Percentiles rank a stretch among this genome's conserved stretches.
phyloP scores from a whole-genome alignment of 2,888 invertebrate species.

The Heliconius sara region DNA sequence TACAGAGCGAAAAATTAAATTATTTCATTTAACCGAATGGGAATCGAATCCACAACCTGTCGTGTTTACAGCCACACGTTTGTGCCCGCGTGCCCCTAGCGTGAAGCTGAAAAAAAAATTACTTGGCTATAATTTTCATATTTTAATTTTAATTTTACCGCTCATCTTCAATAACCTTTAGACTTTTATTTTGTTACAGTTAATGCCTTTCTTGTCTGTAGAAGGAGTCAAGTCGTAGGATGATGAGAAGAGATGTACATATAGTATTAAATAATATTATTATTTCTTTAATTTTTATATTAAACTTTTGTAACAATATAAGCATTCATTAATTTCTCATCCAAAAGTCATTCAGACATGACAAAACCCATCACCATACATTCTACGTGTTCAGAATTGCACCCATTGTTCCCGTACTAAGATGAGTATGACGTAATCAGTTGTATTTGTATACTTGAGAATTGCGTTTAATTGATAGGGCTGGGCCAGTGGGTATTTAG shows the following conservation, averaged over 20 bases:
- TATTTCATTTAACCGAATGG: too few relatives aligned
- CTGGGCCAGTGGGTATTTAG: background rate
- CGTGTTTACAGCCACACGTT: too few relatives aligned
- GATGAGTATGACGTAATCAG: slow-evolving; percentile 46
- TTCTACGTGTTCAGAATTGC: slow-evolving; percentile 49
- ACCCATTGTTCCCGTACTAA: slow-evolving; percentile 48
- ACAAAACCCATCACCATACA: slow-evolving; percentile 42
- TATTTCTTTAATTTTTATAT: background rate
- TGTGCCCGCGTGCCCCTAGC: too few relatives aligned
- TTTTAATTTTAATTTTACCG: too few relatives aligned
- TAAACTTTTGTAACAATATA: background rate
- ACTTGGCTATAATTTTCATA: too few relatives aligned
- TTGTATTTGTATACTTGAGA: slow-evolving; percentile 41
- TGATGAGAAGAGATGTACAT: too few relatives aligned
- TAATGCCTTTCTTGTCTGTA: too few relatives aligned
- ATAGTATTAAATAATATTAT: background rate
- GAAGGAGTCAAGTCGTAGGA: background rate
- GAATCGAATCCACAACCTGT: too few relatives aligned
- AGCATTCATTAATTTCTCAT: background rate
- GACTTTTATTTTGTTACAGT: too few relatives aligned
- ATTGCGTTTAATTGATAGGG: slow-evolving; percentile 33
- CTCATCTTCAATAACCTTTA: too few relatives aligned
- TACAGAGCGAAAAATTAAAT: too few relatives aligned
- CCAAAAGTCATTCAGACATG: slow-evolving; percentile 34
- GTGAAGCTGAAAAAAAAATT: too few relatives aligned